Base-by-base conservation (phyloP, 1,140 invertebrate genomes). In the Drosophila sturtevanti region DNA sequence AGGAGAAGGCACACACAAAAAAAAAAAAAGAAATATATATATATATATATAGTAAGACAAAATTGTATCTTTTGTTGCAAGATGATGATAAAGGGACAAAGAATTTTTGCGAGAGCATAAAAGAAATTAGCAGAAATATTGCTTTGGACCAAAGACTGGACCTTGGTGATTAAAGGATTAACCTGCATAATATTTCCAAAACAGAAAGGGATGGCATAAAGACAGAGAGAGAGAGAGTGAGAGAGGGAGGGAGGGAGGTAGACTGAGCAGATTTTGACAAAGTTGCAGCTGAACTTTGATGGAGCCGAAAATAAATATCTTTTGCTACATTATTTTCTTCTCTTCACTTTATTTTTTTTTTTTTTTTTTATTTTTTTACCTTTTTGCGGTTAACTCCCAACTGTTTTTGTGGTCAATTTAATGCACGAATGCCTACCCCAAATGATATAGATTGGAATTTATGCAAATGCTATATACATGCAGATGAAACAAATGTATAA, bases 111-210 rank as follows among this genome's bases (percentile, higher is more conserved):
- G 35, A 68, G 63, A 51, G 31, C 58, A 77, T 68, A 71, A 75
- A 63, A 38, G 66, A 89, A 89, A 87, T 89, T 89, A 89, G 75
- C 77, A 67, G 84, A 87, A 87, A 79, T 79, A 56, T 74, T 81
- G 81, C 66, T 41, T 14, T 14, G n/a, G 38, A 14, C 38, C 81
- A 77, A 69, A 58, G 61, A 60, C 16, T n/a, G 63, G 54, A 76
- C 66, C 58, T 37, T 27, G 66, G 84, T 77, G 82, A 89, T 87
- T 87, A 87, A 84, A 81, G 79, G 82, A 89, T 87, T 87, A 87
- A 68, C 58, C 72, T 77, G 79, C 82, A 87, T 87, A 87, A 87
- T 87, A 87, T 87, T 87, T 87, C 72, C 82, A 79, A 89, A 87
- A 86, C 77, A 72, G 52, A 69, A 48, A 48, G 41, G n/a, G 41